Percentiles rank a stretch among this genome's conserved stretches.
phyloP scores from a whole-genome alignment of 2,888 invertebrate species.

The Drosophila pseudotakahashii region DNA sequence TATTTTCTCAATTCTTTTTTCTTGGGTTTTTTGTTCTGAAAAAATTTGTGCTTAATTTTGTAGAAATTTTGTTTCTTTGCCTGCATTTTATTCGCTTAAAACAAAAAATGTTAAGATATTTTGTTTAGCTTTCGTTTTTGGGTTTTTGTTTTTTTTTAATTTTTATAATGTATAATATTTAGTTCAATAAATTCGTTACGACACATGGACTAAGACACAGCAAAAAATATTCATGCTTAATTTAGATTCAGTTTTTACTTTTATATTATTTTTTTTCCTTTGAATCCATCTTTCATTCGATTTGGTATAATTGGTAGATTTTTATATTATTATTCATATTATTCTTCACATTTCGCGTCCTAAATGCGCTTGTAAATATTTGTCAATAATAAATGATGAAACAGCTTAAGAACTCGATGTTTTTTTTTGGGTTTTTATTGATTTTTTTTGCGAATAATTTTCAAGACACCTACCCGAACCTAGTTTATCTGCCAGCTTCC shows the following conservation, averaged over 20 bases:
- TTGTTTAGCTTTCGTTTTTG: conserved; percentile 25
- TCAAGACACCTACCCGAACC: conserved; percentile 19
- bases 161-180: conserved; percentile 55
- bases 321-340: conserved; percentile 25
- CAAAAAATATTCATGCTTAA: conserved; percentile 81
- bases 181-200: conserved; percentile 84
- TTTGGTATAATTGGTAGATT: conserved; percentile 18
- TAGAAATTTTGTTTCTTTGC: conserved; percentile 62
- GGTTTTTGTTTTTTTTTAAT: conserved; percentile 24
- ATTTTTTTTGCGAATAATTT: conserved; percentile 34
- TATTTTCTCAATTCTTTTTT: conserved; percentile 15
- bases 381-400: conserved; percentile 68
- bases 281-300: conserved; percentile 14
- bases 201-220: conserved; percentile 85
- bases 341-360: conserved; percentile 45
- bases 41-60: conserved; percentile 76
- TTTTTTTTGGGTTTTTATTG: conserved; percentile 46
- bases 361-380: conserved; percentile 79
- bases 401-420: conserved; percentile 64
- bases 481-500: conserved; percentile 50
- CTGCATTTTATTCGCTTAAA: conserved; percentile 40
- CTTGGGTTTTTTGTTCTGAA: conserved; percentile 44
- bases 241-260: conserved; percentile 55
- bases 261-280: conserved; percentile 8
- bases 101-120: conserved; percentile 33